These are phyloP conservation scores for Amiota communis DNA, from an alignment of 2,888 invertebrate species.

Conservation along the genomic window DNA sequence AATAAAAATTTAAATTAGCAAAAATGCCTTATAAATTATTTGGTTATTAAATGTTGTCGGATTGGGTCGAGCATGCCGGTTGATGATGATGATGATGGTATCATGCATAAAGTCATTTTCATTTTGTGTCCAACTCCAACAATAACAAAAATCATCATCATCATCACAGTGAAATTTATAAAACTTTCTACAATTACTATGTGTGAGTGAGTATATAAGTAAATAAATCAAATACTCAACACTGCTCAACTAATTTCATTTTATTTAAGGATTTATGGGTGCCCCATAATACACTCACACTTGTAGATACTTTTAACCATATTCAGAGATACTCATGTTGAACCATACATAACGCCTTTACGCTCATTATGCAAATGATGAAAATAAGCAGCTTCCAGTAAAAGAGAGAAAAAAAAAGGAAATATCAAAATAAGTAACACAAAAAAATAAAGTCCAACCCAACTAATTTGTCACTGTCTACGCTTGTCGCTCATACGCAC, in stretches of 20 bases:
- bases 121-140: too few relatives aligned
- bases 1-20: constrained; percentile 66
- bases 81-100: too few relatives aligned
- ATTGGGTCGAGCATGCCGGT: too few relatives aligned
- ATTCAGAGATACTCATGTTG: too few relatives aligned
- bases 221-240: constrained; percentile 51
- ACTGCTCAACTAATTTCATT: constrained; percentile 44
- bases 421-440: background rate
- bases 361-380: constrained; percentile 65
- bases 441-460: constrained; percentile 22
- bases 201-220: too few relatives aligned
- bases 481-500: constrained; percentile 64
- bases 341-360: background rate
- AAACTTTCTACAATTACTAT: too few relatives aligned
- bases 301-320: too few relatives aligned
- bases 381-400: constrained; percentile 62
- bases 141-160: constrained; percentile 33
- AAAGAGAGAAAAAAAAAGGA: background rate
- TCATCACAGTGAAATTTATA: too few relatives aligned
- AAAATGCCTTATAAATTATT: constrained; percentile 28
- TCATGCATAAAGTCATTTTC: too few relatives aligned
- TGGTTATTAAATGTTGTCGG: too few relatives aligned
- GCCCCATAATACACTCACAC: background rate
- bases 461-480: constrained; percentile 67
- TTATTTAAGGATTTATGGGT: constrained; percentile 15